Evolutionary conservation across 2,888 invertebrate species (phyloP).

Genomic region (Catocala nupta): DNA sequence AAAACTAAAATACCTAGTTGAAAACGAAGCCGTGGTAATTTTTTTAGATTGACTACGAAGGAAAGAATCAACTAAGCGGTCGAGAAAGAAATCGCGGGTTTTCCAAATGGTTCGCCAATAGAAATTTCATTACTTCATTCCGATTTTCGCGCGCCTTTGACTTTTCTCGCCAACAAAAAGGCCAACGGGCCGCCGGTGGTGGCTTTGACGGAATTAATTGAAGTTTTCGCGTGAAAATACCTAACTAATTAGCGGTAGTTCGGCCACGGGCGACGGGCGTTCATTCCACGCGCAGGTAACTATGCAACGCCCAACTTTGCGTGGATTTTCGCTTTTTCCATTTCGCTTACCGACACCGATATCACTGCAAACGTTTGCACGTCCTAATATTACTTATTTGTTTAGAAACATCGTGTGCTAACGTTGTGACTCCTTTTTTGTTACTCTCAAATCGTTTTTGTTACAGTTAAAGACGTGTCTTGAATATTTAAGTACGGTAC

Average conservation of each 20-base stretch:
- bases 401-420: constrained; percentile 14
- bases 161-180: constrained; percentile 65
- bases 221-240: constrained; percentile 78
- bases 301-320: constrained; percentile 37
- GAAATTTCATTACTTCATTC: constrained; percentile 71
- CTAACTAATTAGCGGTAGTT: constrained; percentile 74
- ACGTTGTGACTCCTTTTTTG: constrained; percentile 11
- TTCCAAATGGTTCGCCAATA: constrained; percentile 60
- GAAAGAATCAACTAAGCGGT: constrained; percentile 45
- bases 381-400: constrained; percentile 15
- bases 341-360: constrained; percentile 24
- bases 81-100: constrained; percentile 55
- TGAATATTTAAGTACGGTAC: constrained; percentile 19
- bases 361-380: constrained; percentile 10
- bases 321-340: constrained; percentile 51
- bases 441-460: constrained; percentile 18
- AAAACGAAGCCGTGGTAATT: background rate
- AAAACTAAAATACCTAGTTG: background rate
- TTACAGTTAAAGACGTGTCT: constrained; percentile 17
- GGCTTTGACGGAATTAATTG: constrained; percentile 78
- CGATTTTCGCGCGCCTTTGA: constrained; percentile 68
- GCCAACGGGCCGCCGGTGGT: constrained; percentile 54
- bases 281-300: constrained; percentile 51
- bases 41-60: constrained; percentile 37
- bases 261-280: constrained; percentile 46